Evolutionary conservation across 2,113 vertebrate genomes (phyloP).

Genomic region (Notechis scutatus): DNA sequence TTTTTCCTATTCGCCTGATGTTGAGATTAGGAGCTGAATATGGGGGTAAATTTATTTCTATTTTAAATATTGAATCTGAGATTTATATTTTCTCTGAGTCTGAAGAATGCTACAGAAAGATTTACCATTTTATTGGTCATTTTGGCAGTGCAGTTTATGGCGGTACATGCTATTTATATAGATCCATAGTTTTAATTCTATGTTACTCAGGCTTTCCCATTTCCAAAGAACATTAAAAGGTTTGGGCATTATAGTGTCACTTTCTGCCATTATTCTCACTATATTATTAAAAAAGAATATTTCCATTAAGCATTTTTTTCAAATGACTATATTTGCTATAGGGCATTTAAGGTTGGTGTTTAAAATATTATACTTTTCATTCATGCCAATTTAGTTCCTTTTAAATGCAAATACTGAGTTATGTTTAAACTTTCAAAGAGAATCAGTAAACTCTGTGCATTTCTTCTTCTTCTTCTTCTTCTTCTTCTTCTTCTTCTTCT

Average conservation of each 20-base stretch:
- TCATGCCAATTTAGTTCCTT: neutral
- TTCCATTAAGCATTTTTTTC: neutral
- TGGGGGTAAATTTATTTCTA: slow-evolving; percentile 72
- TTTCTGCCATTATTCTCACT: neutral
- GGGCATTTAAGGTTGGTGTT: neutral
- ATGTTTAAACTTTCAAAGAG: neutral
- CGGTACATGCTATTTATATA: neutral
- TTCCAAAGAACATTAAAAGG: neutral
- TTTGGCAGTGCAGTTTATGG: neutral
- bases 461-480: neutral
- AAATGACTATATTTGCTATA: neutral
- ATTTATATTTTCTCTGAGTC: neutral
- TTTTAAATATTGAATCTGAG: neutral
- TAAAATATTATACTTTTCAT: neutral
- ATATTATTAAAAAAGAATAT: neutral
- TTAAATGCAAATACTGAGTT: neutral
- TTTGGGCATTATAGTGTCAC: neutral
- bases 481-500: too few relatives aligned
- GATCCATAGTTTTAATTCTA: neutral
- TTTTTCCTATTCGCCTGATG: slow-evolving; percentile 90
- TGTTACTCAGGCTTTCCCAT: neutral
- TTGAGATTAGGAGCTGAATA: slow-evolving; percentile 86
- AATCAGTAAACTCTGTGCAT: neutral
- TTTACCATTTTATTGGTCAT: neutral
- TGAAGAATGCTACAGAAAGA: neutral